phyloP scores from a whole-genome alignment of 2,113 vertebrate genomes.

The Tiliqua scincoides region DNA sequence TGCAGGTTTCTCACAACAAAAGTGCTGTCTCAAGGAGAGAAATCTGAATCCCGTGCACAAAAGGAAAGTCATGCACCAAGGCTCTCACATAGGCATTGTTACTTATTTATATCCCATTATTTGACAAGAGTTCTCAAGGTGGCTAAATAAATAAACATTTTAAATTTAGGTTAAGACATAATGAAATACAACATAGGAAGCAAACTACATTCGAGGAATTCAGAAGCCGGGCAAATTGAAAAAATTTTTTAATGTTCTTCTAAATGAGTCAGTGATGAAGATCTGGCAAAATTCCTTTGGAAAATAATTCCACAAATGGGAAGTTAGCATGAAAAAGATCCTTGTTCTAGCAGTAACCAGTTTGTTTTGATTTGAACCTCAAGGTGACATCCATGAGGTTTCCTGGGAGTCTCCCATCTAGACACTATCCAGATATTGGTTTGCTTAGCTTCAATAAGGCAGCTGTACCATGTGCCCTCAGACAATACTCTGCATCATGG shows the following conservation, averaged over 20 bases:
- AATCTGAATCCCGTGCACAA: neutral
- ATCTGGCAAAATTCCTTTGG: neutral
- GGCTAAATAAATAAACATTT: neutral
- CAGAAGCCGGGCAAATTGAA: neutral
- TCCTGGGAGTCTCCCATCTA: no score
- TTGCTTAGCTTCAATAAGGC: no score
- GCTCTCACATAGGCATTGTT: neutral
- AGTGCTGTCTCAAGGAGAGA: neutral
- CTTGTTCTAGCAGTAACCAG: neutral
- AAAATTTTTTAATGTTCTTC: neutral
- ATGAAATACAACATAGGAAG: neutral
- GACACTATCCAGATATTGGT: no score
- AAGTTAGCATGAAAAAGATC: neutral
- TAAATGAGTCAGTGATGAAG: neutral
- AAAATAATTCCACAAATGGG: neutral
- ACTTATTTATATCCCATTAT: neutral
- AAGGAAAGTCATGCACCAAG: neutral
- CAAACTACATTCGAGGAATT: neutral
- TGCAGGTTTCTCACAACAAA: neutral
- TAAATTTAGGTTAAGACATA: neutral
- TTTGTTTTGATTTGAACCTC: neutral
- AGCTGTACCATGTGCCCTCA: no score
- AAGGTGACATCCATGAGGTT: no score
- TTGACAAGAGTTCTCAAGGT: neutral
- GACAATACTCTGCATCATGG: no score